Evolutionary conservation across 2,797 vertebrate species (phyloP), one percentile per base, ranked within the genome.

Genomic region (Melanotaenia nigrans): DNA sequence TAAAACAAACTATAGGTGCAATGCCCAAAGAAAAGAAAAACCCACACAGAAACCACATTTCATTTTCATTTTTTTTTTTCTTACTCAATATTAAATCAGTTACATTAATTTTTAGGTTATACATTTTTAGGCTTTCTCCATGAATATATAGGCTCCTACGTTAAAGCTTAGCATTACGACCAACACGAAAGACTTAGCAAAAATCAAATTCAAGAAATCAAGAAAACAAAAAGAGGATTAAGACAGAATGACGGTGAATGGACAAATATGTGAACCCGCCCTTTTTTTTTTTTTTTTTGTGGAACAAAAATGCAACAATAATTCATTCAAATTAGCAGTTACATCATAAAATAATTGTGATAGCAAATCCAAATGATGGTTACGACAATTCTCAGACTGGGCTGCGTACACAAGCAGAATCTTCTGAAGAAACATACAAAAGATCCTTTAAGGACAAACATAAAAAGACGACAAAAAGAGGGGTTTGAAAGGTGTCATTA

Each of bases 131-230:
- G 94, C 95, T 95, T 95, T 93, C 92, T 91, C 95, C 93, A 91
- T 94, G 94, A 93, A 95, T 94, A 95, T 94, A 95, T 92, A 94
- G 95, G 94, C 92, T 94, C 93, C 94, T 94, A 95, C 91, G 83
- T 93, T 95, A 95, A 95, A 96, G 95, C 95, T 95, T 95, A 95
- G 95, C 95, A 91, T 95, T 93, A 93, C 79, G 82, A 89, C 90
- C 86, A 84, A 92, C 87, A 91, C 91, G 89, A 91, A 68, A 88
- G 81, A 86, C 83, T 89, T 83, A 87, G 87, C 84, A 80, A 90
- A 92, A 92, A 90, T 87, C 84, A 30, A 63, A 87, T 49, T 49
- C 20, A 69, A 61, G 57, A 69, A 80, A 55, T 28, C 22, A 55
- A 59, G 22, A 22, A 56, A 72, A 73, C 45, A 64, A 68, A 68